A percentile compares a stretch with the other conserved stretches of the same genome.
Conservation (phyloP, 2,888 invertebrate species). For the Scrobipalpa costella region DNA sequence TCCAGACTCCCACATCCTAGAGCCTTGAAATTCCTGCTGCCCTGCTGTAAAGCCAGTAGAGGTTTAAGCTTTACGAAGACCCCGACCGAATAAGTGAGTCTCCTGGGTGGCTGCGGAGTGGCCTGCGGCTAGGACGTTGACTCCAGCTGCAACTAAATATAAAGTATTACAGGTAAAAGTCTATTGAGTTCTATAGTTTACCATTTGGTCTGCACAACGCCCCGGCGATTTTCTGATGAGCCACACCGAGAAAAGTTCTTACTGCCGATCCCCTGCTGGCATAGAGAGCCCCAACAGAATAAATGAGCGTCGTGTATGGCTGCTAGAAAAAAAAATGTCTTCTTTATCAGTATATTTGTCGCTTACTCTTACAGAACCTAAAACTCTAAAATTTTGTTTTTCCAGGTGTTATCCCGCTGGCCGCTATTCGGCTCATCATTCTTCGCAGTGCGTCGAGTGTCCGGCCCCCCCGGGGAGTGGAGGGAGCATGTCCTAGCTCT, state of each 20-base stretch:
- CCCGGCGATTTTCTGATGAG: no score
- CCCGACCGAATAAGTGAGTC: no score
- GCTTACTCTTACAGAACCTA: background rate
- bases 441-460: slow-evolving; percentile 95
- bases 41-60: no score
- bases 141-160: slow-evolving; percentile 92
- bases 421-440: slow-evolving; percentile 98
- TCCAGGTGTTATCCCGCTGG: slow-evolving; percentile 95
- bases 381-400: background rate
- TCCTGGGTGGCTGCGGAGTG: slow-evolving; percentile 85
- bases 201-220: no score
- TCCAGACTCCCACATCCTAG: no score
- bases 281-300: no score
- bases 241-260: no score
- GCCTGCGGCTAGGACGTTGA: slow-evolving; percentile 88
- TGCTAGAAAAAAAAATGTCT: background rate
- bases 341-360: background rate
- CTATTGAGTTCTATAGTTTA: no score
- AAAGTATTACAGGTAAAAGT: slow-evolving; percentile 88
- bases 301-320: no score
- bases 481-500: slow-evolving; percentile 96
- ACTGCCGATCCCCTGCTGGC: no score
- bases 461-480: slow-evolving; percentile 87
- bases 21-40: no score
- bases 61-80: no score